These are phyloP conservation scores for Hydropsyche tenuis DNA, from an alignment of 1,140 invertebrate species.

Conservation along the genomic window DNA sequence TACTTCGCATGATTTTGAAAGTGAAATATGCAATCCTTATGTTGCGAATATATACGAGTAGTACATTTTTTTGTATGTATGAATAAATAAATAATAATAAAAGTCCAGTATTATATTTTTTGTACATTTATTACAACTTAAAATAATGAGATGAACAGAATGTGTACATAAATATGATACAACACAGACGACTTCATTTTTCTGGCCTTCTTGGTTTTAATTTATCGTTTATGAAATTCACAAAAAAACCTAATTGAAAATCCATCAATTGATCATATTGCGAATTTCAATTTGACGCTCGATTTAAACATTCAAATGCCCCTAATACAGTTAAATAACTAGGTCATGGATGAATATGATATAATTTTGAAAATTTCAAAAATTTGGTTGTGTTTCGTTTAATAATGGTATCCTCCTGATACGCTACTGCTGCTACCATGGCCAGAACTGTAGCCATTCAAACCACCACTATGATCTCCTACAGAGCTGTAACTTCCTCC, in stretches of 20 bases:
- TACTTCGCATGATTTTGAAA: slow-evolving; percentile 10
- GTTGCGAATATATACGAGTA: neutral
- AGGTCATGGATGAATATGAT: neutral
- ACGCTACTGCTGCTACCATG: slow-evolving; percentile 39
- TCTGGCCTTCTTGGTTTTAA: slow-evolving; percentile 13
- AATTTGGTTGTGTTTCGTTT: slow-evolving; percentile 48
- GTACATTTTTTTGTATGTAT: neutral
- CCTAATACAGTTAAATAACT: neutral
- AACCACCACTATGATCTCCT: neutral
- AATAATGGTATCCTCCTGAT: neutral
- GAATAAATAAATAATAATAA: neutral
- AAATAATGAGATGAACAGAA: slow-evolving; percentile 49
- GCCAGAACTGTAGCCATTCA: neutral
- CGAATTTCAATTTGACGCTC: slow-evolving; percentile 33
- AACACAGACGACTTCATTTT: slow-evolving; percentile 32
- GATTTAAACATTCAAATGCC: slow-evolving; percentile 32
- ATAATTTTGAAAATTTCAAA: neutral
- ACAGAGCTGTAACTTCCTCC: slow-evolving; percentile 60
- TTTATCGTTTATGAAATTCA: slow-evolving; percentile 11
- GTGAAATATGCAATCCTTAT: neutral
- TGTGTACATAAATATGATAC: slow-evolving; percentile 42
- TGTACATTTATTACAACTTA: slow-evolving; percentile 46
- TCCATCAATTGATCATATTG: neutral
- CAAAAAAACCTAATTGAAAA: neutral
- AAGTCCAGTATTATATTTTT: slow-evolving; percentile 22